phyloP scores from a whole-genome alignment of 2,797 vertebrate genomes.

The Acipenser ruthenus region DNA sequence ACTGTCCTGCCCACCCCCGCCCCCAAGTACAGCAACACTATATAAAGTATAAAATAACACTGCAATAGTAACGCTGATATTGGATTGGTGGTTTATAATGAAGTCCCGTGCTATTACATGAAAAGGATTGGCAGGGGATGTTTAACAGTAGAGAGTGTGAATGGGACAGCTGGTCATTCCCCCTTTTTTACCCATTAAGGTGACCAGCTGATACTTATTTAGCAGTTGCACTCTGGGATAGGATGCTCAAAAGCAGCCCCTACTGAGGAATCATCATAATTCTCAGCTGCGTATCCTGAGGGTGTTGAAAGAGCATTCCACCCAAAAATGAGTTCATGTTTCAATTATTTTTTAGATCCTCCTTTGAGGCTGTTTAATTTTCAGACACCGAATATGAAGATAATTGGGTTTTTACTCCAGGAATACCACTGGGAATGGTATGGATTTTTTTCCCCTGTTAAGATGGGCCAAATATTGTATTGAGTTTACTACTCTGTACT shows the following conservation, averaged over 20 bases:
- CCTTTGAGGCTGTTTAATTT: background rate
- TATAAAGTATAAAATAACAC: too few species aligned
- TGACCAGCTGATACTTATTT: background rate
- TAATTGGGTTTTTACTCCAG: constrained; percentile 25
- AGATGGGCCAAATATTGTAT: background rate
- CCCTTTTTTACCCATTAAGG: background rate
- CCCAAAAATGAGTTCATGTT: constrained; percentile 6
- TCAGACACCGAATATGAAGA: constrained; percentile 15
- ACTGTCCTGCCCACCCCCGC: too few species aligned
- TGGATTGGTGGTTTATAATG: too few species aligned
- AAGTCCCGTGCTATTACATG: too few species aligned
- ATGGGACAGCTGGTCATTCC: background rate
- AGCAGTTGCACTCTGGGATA: background rate
- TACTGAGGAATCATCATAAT: background rate
- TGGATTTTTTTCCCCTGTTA: too few species aligned
- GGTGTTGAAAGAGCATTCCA: background rate
- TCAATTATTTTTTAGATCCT: constrained; percentile 14
- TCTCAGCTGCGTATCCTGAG: background rate
- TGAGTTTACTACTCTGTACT: background rate
- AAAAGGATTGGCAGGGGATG: too few species aligned
- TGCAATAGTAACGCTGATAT: too few species aligned
- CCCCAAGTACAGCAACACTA: too few species aligned
- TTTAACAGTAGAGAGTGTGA: too few species aligned
- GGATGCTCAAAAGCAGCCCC: background rate
- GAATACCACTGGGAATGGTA: constrained; percentile 17